A percentile compares a stretch with the other conserved stretches of the same genome.
Evolutionary conservation across 2,113 vertebrate species (phyloP).

Genomic region (Eolophus roseicapilla): DNA sequence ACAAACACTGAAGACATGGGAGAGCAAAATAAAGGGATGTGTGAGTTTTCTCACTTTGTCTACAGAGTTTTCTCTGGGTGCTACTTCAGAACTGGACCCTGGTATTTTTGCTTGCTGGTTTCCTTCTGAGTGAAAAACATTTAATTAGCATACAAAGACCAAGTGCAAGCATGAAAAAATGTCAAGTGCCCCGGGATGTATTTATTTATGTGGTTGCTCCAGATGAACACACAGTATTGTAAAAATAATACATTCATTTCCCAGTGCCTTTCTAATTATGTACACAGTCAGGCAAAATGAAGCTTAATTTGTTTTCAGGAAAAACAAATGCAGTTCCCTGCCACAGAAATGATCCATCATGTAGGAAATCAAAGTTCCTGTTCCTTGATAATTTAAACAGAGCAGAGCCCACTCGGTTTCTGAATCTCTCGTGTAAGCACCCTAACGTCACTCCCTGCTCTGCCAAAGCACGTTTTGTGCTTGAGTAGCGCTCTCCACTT

Average conservation of each 20-base stretch:
- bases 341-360: not conserved
- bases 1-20: not conserved
- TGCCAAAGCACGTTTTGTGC: not conserved
- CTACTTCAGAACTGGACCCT: not conserved
- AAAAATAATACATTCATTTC: not conserved
- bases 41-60: not conserved
- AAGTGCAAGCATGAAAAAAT: not conserved
- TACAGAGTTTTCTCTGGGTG: not conserved
- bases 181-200: not conserved
- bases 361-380: conserved; percentile 23
- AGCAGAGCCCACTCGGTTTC: not conserved
- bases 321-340: not conserved
- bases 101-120: not conserved
- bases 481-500: not conserved
- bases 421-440: not conserved
- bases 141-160: not conserved
- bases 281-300: not conserved
- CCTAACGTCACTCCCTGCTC: not conserved
- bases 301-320: not conserved
- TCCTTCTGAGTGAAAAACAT: not conserved
- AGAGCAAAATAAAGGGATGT: not conserved
- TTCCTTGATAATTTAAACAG: not conserved
- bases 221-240: not conserved
- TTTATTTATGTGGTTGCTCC: not conserved
- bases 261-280: not conserved